Evolutionary conservation across 2,113 vertebrate species (phyloP).

Genomic region (Willisornis vidua): DNA sequence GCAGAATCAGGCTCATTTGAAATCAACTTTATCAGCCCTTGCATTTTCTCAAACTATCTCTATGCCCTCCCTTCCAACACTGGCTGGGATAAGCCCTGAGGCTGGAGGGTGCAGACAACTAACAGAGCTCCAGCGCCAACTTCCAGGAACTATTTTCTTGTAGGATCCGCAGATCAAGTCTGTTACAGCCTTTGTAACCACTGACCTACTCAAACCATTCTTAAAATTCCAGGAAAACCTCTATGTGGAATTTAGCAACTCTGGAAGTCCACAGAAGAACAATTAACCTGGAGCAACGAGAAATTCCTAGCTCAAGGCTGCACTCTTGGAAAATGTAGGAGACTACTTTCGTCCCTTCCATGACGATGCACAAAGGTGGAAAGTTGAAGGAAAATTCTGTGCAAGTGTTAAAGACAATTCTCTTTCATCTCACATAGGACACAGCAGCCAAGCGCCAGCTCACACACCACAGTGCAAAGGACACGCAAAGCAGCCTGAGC

Average conservation of each 20-base stretch:
- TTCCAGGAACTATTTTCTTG: neutral
- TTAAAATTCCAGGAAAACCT: neutral
- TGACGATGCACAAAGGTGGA: fast-evolving
- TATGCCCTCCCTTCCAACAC: fast-evolving
- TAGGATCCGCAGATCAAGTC: neutral
- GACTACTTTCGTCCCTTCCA: neutral
- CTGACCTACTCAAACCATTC: neutral
- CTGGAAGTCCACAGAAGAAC: neutral
- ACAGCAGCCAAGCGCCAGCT: neutral
- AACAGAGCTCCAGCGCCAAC: neutral
- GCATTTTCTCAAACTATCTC: neutral
- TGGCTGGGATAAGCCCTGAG: neutral
- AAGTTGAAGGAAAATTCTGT: neutral
- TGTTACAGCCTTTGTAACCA: neutral
- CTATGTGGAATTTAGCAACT: neutral
- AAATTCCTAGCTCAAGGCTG: neutral
- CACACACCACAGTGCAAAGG: fast-evolving
- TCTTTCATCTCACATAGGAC: neutral
- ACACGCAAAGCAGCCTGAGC: neutral
- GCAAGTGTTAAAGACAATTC: neutral
- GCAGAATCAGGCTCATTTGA: neutral
- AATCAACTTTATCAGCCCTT: neutral
- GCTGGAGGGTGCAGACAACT: neutral
- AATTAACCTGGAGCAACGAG: neutral
- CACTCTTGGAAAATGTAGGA: neutral